phyloP scores from a whole-genome alignment of 2,797 vertebrate species.

The Anguilla obscura region DNA sequence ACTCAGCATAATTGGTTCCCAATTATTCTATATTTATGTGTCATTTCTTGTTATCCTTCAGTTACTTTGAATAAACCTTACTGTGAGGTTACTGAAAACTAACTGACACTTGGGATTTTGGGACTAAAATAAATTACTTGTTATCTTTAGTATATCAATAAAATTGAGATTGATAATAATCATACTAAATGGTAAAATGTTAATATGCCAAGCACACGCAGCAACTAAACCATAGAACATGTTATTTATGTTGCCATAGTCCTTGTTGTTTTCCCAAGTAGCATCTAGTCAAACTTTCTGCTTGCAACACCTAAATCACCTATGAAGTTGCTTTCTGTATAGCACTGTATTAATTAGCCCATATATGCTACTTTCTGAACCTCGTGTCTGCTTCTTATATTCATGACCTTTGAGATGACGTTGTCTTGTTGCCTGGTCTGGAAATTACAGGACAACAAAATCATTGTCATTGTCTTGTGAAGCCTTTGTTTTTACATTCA shows the following conservation, averaged over 20 bases:
- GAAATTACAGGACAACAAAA: neutral
- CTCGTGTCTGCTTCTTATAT: neutral
- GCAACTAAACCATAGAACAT: no score
- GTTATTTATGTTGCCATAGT: no score
- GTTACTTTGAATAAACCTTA: neutral
- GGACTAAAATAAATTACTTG: neutral
- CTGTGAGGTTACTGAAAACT: neutral
- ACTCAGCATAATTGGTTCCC: neutral
- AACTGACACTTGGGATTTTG: neutral
- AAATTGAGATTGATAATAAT: neutral
- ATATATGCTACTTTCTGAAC: neutral
- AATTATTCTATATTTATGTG: neutral
- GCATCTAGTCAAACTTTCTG: neutral
- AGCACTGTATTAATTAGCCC: no score
- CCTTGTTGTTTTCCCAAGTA: neutral
- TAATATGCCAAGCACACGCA: no score
- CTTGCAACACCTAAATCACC: neutral
- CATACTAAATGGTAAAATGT: no score
- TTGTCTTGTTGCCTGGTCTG: neutral
- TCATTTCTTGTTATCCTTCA: neutral
- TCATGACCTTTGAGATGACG: neutral
- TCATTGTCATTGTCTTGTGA: neutral
- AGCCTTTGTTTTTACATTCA: neutral
- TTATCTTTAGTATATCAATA: neutral
- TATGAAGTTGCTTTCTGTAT: neutral